Evolutionary conservation across 2,797 vertebrate genomes (phyloP), one percentile per base, ranked within the genome.

Genomic region (Tapera naevia): DNA sequence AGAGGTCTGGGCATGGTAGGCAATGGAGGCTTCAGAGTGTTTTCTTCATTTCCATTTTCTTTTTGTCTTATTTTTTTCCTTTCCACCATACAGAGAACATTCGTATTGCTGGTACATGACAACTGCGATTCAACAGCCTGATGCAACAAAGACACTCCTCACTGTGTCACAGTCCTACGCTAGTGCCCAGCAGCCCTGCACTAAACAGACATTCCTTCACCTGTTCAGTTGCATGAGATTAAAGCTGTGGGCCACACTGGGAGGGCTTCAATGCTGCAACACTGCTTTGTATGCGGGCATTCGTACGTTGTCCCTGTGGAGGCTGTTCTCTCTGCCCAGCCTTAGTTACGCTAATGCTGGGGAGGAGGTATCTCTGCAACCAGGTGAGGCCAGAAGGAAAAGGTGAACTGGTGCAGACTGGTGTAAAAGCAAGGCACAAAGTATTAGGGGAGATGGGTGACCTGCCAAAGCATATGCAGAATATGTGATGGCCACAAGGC

Each of bases 101-200:
- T 14, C 24, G 15, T 10, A 3, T n/a, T 14, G 50, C 53, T 81
- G 17, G n/a, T 32, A 64, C 69, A 23, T 23, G 14, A 3, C 3
- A 7, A 24, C 41, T 78, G 13, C 41, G 15, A 2, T 51, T 50
- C 35, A 39, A n/a, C 70, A 80, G 39, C 51, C 41, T 50, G 33
- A 17, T 48, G 24, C 32, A 58, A 24, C 19, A 43, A 54, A 45
- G 66, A 57, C 57, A 30, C 17, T 28, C 15, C 30, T 74, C 13
- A 0, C 51, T 2, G 8, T 53, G 61, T 48, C 25, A 2, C 41
- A 56, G 69, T 33, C 71, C 56, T 5, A 0, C 8, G 9, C 30
- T 14, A n/a, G 46, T 25, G 6, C 16, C 2, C 51, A 28, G 61
- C 60, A 62, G 25, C 27, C 48, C 58, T 11, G 17, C 33, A 17